Base-by-base conservation (phyloP, 1,140 invertebrate species). In the Atopsyche davidsoni region DNA sequence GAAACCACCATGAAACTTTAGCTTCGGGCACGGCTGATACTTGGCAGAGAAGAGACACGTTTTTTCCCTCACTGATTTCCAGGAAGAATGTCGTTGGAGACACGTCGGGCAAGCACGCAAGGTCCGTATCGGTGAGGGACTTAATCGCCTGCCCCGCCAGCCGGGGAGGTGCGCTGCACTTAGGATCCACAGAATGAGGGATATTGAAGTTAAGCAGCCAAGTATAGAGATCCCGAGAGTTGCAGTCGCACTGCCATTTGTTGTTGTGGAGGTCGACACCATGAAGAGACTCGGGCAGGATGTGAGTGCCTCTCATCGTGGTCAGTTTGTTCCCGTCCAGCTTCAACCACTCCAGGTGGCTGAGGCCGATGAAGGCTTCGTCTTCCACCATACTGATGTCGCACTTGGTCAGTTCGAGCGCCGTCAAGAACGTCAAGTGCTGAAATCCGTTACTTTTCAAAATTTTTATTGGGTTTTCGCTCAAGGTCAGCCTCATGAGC, bases 221-320 rank as follows among this genome's bases (percentile, higher is more conserved):
- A 17, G 73, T 67, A 51, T 88, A 79, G 58, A 94, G 69, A 55
- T 86, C 80, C 31, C 83, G 66, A 35, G 93, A 69, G 44, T 81
- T 78, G 64, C 91, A 95, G 63, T 93, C 87, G 66, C 91, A 95
- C 35, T 80, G 75, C 91, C 91, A 95, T 35, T 86, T 82, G 73
- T 95, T 95, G 60, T 84, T 83, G 61, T 93, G 84, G 18, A 94
- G 69, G 44, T 86, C 82, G 19, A 92, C 76, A 28, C 85, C 87
- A 51, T 87, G 81, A 25, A 93, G 67, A 35, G 77, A 78, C 46
- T 81, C 78, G 1, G 86, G 84, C 25, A 92, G 73, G 50, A 87
- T 81, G 51, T 80, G 75, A 22, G 73, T 69, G 13, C 84, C 85
- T 60, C 79, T 73, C 52, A 90, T 78, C 57, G 76, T 81, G 14